A percentile compares a stretch with the other conserved stretches of the same genome.
These are phyloP conservation scores for Pseudococcus longispinus DNA, from an alignment of 2,888 invertebrate genomes.

Conservation along the genomic window DNA sequence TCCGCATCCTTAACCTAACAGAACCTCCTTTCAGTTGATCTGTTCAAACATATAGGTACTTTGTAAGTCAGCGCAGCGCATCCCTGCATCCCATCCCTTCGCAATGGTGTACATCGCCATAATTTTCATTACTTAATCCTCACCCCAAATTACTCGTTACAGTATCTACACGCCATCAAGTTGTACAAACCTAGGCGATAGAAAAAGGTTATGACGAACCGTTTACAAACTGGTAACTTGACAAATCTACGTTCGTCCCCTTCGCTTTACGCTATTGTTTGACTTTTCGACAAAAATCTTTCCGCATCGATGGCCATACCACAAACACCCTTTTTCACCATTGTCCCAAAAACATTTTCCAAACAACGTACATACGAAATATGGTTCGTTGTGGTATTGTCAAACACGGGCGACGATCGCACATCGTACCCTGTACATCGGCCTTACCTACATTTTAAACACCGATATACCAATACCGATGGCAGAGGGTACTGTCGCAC, in stretches of 20 bases:
- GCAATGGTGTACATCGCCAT: neutral
- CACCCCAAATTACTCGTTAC: constrained; percentile 34
- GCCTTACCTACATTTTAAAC: neutral
- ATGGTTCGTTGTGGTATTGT: constrained; percentile 26
- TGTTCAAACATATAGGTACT: neutral
- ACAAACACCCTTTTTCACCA: constrained; percentile 36
- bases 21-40: neutral
- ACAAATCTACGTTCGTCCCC: constrained; percentile 37
- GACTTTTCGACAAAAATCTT: constrained; percentile 51
- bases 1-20: neutral
- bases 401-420: neutral
- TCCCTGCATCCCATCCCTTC: neutral
- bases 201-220: constrained; percentile 24
- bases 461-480: too few species aligned
- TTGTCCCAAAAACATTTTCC: constrained; percentile 38
- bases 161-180: constrained; percentile 13
- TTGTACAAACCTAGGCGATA: neutral
- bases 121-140: constrained; percentile 18
- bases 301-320: constrained; percentile 43
- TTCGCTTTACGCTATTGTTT: constrained; percentile 38
- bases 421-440: neutral
- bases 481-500: neutral
- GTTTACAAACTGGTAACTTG: constrained; percentile 43
- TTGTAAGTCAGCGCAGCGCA: neutral
- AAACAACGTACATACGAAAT: constrained; percentile 14